Evolutionary conservation across 2,888 invertebrate genomes (phyloP).

Genomic region (Sylvicola fuscatus): DNA sequence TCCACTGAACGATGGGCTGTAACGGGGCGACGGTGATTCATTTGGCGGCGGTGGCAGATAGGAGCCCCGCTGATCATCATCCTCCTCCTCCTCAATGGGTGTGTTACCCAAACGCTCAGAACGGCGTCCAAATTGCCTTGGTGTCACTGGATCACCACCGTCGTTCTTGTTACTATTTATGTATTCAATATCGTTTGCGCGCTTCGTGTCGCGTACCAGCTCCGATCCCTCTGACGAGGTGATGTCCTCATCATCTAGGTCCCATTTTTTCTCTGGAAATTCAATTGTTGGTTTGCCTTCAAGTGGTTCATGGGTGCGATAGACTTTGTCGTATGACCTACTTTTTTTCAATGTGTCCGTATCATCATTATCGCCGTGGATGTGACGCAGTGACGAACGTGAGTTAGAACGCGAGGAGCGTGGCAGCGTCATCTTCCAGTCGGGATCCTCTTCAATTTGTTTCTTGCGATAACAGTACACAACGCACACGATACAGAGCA

Average conservation of each 20-base stretch:
- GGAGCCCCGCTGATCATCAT: slow-evolving; percentile 7
- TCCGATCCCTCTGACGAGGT: slow-evolving; percentile 36
- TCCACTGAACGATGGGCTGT: slow-evolving; percentile 25
- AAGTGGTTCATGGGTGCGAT: slow-evolving; percentile 68
- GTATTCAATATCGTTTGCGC: slow-evolving; percentile 40
- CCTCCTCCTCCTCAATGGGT: slow-evolving; percentile 13
- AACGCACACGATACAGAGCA: slow-evolving; percentile 36
- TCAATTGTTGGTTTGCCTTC: slow-evolving; percentile 47
- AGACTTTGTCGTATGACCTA: slow-evolving; percentile 58
- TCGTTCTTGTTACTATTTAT: slow-evolving; percentile 12
- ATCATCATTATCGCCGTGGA: slow-evolving; percentile 33
- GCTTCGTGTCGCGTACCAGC: slow-evolving; percentile 35
- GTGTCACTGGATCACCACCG: background rate
- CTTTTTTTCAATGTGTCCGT: slow-evolving; percentile 39
- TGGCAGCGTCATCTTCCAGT: slow-evolving; percentile 34
- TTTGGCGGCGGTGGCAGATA: slow-evolving; percentile 17
- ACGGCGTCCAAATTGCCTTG: slow-evolving; percentile 31
- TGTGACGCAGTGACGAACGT: slow-evolving; percentile 28
- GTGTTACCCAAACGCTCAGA: slow-evolving; percentile 27
- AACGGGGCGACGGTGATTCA: slow-evolving; percentile 13
- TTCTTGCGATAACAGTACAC: slow-evolving; percentile 41
- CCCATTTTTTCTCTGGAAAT: slow-evolving; percentile 65
- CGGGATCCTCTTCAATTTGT: slow-evolving; percentile 34
- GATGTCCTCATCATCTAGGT: slow-evolving; percentile 44
- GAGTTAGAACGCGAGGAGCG: slow-evolving; percentile 35